Base-by-base conservation (phyloP, 2,797 vertebrate genomes). In the Helarctos malayanus region DNA sequence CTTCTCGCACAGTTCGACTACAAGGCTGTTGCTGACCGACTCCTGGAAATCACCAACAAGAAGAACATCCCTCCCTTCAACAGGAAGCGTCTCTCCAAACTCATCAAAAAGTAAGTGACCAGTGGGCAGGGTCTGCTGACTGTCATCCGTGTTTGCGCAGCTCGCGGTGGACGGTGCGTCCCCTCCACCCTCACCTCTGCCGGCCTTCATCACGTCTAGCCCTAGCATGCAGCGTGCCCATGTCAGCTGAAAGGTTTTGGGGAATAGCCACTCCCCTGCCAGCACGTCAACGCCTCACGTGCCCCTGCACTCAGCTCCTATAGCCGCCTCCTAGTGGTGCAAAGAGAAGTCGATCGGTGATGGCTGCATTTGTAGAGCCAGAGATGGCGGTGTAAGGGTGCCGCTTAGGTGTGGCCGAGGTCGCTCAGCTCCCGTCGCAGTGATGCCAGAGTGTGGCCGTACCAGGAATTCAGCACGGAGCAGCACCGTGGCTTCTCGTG, bases 1-100 rank as follows among this genome's bases (percentile, higher is more conserved):
- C 82, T 96, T 59, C 41, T 89, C 93, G 81, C 54, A 6, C 94
- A 99, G 99, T 99, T 99, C 97, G 99, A 99, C 97, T 99, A 99
- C 57, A 98, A 97, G 15, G 99, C 99, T 0, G 75, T 99, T 95
- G 99, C 99, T 7, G 98, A 99, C 71, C 98, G 98, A 83, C 99
- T 99, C 63, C 99, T 99, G 9, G 98, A 98, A 91, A 79, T 99
- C 15, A 99, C 99, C 1, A 99, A 99, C 95, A 98, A 96, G 84
- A 98, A 98, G 87, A 98, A 98, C 75, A 99, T 97, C 0, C 99
- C 99, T 0, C 98, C 99, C 57, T 97, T 98, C 61, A 99, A 99
- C 98, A 98, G 99, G 97, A 99, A 99, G 90, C 98, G 97, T 7
- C 99, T 99, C 92, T 99, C 99, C 98, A 98, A 97, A 88, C 97